A percentile compares a stretch with the other conserved stretches of the same genome.
phyloP scores from a whole-genome alignment of 2,888 invertebrate genomes.

The Plemyria rubiginata region DNA sequence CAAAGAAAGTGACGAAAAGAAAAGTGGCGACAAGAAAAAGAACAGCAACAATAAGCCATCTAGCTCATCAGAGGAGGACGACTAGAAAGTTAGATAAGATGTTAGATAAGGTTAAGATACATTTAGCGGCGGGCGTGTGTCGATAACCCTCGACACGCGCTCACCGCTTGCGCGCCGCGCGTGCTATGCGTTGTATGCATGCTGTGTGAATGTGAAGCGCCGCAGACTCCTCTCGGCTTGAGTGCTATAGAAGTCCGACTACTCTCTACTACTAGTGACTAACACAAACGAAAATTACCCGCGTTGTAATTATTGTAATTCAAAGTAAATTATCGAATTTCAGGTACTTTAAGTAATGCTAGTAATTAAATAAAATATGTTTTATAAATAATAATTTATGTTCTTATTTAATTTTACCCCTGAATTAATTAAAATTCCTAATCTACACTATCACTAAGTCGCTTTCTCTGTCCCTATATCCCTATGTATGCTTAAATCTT shows the following conservation, averaged over 20 bases:
- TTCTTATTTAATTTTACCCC: constrained; percentile 4
- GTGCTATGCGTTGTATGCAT: constrained; percentile 49
- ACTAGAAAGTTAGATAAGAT: constrained; percentile 51
- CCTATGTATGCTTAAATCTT: no score
- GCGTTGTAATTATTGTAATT: constrained; percentile 79
- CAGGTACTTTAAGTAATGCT: constrained; percentile 79
- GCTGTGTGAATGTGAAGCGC: constrained; percentile 52
- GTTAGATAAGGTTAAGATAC: constrained; percentile 62
- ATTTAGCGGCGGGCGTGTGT: constrained; percentile 77
- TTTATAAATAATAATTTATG: constrained; percentile 63
- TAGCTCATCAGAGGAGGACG: constrained; percentile 60
- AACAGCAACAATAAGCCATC: constrained; percentile 44
- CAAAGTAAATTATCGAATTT: constrained; percentile 83
- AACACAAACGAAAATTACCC: constrained; percentile 75
- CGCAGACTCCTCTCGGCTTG: constrained; percentile 50
- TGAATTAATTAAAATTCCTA: neutral
- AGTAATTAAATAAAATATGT: constrained; percentile 65
- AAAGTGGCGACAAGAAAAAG: constrained; percentile 38
- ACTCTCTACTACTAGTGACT: constrained; percentile 79
- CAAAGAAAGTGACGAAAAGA: constrained; percentile 17
- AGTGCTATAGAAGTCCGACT: constrained; percentile 53
- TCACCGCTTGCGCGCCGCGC: constrained; percentile 63
- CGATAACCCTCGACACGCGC: constrained; percentile 82
- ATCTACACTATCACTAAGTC: no score
- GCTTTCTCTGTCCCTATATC: no score